Percentiles rank a stretch among this genome's conserved stretches.
These are phyloP conservation scores for Limenitis camilla DNA, from an alignment of 2,888 invertebrate genomes.

Conservation along the genomic window DNA sequence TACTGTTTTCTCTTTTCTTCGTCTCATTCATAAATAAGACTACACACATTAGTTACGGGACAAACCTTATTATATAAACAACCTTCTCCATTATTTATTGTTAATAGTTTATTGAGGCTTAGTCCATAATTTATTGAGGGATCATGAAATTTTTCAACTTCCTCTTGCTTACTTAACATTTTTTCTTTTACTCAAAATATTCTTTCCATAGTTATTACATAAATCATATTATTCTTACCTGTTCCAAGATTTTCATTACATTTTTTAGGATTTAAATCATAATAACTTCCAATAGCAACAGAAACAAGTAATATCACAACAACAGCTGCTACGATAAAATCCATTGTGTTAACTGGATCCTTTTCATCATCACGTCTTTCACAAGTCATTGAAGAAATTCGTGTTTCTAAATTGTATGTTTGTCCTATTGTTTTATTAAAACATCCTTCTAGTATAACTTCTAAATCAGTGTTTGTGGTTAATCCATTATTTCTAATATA, in stretches of 20 bases:
- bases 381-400: neutral
- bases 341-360: neutral
- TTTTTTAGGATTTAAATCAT: neutral
- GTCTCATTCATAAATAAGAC: no score
- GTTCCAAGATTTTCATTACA: neutral
- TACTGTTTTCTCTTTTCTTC: no score
- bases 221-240: no score
- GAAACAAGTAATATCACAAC: neutral
- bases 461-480: constrained; percentile 8
- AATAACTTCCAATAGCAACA: neutral
- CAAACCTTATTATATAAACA: no score
- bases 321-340: neutral
- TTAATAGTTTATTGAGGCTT: no score
- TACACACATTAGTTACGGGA: no score
- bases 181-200: no score
- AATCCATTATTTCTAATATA: constrained; percentile 4
- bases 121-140: no score
- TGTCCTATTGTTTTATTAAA: constrained; percentile 15
- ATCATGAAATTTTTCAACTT: no score
- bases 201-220: no score
- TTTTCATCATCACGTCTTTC: neutral
- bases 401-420: constrained; percentile 14
- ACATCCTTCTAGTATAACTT: constrained; percentile 18
- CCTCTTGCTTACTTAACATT: no score
- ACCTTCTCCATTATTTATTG: no score